These are phyloP conservation scores for Gorsachius magnificus DNA, from an alignment of 2,797 vertebrate genomes.

Conservation along the genomic window DNA sequence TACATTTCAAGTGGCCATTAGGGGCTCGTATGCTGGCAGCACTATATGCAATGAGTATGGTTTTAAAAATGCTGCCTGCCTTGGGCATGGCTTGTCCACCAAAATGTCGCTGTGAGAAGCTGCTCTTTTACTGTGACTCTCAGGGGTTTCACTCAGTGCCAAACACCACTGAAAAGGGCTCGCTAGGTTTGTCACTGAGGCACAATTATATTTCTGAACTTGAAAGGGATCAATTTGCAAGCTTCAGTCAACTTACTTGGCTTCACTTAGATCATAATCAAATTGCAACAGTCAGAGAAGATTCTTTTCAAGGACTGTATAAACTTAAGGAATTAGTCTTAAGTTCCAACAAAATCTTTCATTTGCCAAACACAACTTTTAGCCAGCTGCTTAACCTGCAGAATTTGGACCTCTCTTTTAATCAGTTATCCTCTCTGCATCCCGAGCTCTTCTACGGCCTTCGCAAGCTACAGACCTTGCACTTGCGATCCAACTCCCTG, in stretches of 20 bases:
- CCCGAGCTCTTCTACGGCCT: conserved; percentile 97
- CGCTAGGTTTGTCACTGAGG: conserved; percentile 96
- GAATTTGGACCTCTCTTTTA: conserved; percentile 98
- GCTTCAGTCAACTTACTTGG: conserved; percentile 98
- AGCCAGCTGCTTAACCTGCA: conserved; percentile 99
- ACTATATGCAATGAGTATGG: conserved; percentile 98
- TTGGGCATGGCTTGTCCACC: conserved; percentile 98
- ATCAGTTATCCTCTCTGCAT: conserved; percentile 96
- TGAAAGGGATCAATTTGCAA: conserved; percentile 96
- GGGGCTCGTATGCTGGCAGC: conserved; percentile 98
- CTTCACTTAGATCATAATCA: conserved; percentile 99
- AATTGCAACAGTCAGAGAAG: conserved; percentile 95
- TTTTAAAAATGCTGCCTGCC: conserved; percentile 95
- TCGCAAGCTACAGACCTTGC: conserved; percentile 96
- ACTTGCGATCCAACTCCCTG: conserved; percentile 96
- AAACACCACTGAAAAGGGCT: conserved; percentile 95
- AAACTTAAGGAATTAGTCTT: conserved; percentile 98
- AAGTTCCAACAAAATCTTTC: conserved; percentile 99
- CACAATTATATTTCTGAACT: conserved; percentile 97
- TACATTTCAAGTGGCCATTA: conserved; percentile 99
- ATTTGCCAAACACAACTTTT: conserved; percentile 99
- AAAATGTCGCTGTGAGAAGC: conserved; percentile 99
- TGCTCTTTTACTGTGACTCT: conserved; percentile 99
- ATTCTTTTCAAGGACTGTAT: conserved; percentile 98
- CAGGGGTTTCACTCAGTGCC: conserved; percentile 97